Evolutionary conservation across 2,797 vertebrate genomes (phyloP), one percentile per base, ranked within the genome.

Genomic region (Gymnodraco acuticeps): DNA sequence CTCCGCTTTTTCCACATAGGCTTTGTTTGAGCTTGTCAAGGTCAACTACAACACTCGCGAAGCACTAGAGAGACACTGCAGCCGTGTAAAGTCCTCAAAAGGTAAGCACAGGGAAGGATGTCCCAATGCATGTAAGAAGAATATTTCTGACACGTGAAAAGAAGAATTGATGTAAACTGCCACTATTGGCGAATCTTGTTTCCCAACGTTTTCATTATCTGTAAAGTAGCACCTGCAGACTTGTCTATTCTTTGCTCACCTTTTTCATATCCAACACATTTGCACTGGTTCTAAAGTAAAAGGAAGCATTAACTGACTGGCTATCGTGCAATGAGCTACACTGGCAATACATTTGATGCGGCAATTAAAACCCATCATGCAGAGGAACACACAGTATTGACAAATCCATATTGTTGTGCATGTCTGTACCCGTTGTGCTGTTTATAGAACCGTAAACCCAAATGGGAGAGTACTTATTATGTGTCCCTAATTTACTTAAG

Each of bases 21-120:
- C 98, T 1, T 94, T 99, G 47, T 93, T 95, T 84, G 97, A 99
- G 89, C 97, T 99, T 88, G 89, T 97, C 64, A 97, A 96, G 90
- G 97, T 96, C 88, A 96, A 96, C 92, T 98, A 98, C 91, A 96
- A 97, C 84, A 86, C 95, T 46, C 95, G 94, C 52, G 96, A 99
- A 93, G 98, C 98, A 73, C 87, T 97, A 51, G 96, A 97, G 76
- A 95, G 94, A 82, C 96, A 97, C 81, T 96, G 96, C 93, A 96
- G 90, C 88, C 97, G 93, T 66, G 90, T 95, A 33, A 99, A 95
- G 77, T 89, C 95, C 0, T 96, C 94, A 70, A 97, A 97, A 92
- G 98, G 98, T 99, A 93, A 95, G 94, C 63, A 41, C 59, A 62
- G 6, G 13, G 59, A 61, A 48, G 3, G 0, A 0, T 41, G 47